Evolutionary conservation across 2,888 invertebrate genomes (phyloP).

Genomic region (Microctonus hyperodae): DNA sequence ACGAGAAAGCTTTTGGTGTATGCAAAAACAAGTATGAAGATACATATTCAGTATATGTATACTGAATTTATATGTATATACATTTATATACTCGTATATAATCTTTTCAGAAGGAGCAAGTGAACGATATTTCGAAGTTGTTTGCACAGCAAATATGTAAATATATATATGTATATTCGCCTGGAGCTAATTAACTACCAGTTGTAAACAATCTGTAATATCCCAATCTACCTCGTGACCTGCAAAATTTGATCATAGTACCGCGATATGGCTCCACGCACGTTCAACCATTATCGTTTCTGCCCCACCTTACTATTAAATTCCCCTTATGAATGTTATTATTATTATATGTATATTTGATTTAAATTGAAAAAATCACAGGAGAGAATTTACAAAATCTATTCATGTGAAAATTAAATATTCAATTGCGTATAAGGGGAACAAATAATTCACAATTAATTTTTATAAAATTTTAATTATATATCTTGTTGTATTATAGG

Average conservation of each 20-base stretch:
- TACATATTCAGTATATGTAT: constrained; percentile 15
- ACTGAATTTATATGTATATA: too few species aligned
- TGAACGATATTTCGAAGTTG: constrained; percentile 32
- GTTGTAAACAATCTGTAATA: constrained; percentile 47
- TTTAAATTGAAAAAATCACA: too few species aligned
- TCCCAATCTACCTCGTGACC: constrained; percentile 37
- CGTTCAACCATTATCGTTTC: constrained; percentile 37
- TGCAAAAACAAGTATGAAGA: neutral
- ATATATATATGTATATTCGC: constrained; percentile 6
- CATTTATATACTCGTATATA: too few species aligned
- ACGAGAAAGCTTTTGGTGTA: neutral
- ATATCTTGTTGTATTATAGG: neutral
- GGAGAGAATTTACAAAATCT: too few species aligned
- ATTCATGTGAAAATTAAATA: too few species aligned
- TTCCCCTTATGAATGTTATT: neutral
- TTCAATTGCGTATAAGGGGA: too few species aligned
- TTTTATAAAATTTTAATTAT: neutral
- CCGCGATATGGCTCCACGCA: constrained; percentile 32
- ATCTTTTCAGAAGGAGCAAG: neutral
- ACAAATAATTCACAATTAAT: neutral
- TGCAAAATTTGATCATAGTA: constrained; percentile 35
- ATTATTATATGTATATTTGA: too few species aligned
- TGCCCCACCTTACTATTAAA: constrained; percentile 28
- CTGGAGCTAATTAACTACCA: constrained; percentile 46
- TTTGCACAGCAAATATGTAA: constrained; percentile 32